A percentile compares a stretch with the other conserved stretches of the same genome.
phyloP scores from a whole-genome alignment of 2,797 vertebrate species.

The Craterocephalus amniculus region DNA sequence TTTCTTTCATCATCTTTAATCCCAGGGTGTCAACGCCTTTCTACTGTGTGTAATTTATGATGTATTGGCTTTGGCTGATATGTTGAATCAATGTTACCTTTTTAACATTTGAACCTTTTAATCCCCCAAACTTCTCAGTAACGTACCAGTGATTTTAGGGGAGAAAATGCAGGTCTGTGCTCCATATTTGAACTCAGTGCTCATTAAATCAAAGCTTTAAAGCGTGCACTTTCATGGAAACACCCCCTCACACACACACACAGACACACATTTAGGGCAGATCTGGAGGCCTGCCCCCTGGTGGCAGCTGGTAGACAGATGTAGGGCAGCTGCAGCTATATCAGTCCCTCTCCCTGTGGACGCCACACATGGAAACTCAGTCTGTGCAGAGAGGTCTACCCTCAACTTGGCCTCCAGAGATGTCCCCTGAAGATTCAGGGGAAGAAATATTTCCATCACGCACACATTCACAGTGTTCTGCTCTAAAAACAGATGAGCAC shows the following conservation, averaged over 20 bases:
- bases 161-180: not conserved
- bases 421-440: not conserved
- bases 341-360: constrained; percentile 53
- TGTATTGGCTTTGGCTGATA: not conserved
- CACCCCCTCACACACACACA: constrained; percentile 2
- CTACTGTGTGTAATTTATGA: not conserved
- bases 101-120: not conserved
- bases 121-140: not conserved
- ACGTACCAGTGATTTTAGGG: not conserved
- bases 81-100: not conserved
- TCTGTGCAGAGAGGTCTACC: constrained; percentile 36
- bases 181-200: constrained; percentile 26
- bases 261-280: constrained; percentile 48
- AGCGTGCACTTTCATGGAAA: not conserved
- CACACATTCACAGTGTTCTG: not conserved
- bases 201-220: constrained; percentile 19
- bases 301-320: constrained; percentile 55
- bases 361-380: constrained; percentile 1
- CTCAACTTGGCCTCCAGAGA: constrained; percentile 41
- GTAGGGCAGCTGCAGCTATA: constrained; percentile 66
- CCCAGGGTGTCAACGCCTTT: not conserved
- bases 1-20: not conserved
- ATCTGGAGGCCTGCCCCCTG: constrained; percentile 55
- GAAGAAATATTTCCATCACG: constrained; percentile 21
- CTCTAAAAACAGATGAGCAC: constrained; percentile 15